Evolutionary conservation across 2,888 invertebrate genomes (phyloP), one percentile per base, ranked within the genome.

Genomic region (Prenolepis imparis): DNA sequence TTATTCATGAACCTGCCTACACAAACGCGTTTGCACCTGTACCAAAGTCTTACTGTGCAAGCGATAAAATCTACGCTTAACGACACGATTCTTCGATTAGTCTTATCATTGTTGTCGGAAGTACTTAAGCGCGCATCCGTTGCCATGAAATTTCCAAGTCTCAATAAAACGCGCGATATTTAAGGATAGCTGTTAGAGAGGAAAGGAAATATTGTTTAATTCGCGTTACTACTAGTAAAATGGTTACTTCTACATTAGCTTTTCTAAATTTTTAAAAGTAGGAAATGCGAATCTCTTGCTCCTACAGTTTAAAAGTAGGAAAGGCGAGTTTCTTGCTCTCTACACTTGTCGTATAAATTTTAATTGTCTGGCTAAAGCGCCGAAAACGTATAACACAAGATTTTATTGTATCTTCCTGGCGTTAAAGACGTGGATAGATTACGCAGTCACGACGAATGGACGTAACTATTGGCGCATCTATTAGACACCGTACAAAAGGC

Each of bases 21-120:
- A 90, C 90, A 87, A 77, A 83, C 86, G 83, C 88, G 87, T 92
- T 93, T 90, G 91, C 93, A 93, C 92, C 92, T 93, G 93, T 90
- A 78, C 82, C 87, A 90, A 77, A 87, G 90, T 89, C 89, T 91
- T 87, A 85, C 86, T 86, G 91, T 89, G 90, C 48, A n/a, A 91
- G 83, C 87, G 92, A 93, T 93, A 89, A 81, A 81, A 91, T 91
- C 89, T 90, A 85, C 87, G 84, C 74, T 74, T 59, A 82, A 81
- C 72, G 85, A 70, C 67, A 86, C 82, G 89, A 91, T 91, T 90
- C 82, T 88, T 83, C 86, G 87, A 89, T 89, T 82, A 83, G 28
- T 48, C 67, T 78, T 64, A 9, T 59, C 59, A 18, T 61, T n/a
- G 59, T 48, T 68, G 48, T 59, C 61, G 61, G 80, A 85, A 80